Base-by-base conservation (phyloP, 2,113 vertebrate genomes). In the Onychorhynchus coronatus region DNA sequence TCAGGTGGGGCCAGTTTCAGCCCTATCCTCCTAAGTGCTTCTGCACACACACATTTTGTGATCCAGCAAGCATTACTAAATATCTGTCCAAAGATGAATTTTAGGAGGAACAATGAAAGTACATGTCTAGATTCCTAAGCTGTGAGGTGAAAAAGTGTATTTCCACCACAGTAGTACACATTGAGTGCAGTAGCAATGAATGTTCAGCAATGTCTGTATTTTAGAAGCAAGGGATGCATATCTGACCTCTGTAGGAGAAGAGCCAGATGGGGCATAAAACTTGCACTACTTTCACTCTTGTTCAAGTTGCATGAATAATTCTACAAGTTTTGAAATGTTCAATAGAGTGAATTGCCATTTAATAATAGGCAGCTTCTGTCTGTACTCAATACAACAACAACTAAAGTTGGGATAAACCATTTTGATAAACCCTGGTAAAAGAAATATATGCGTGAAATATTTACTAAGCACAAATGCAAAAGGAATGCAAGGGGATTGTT, bases 201-300 rank as follows among this genome's bases (percentile, higher is more conserved):
- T 0, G 2, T 46, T 61, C 11, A 2, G 19, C 8, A 73, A 2
- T 18, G 10, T 49, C 16, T 41, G 24, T 27, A 14, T 24, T 4
- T 41, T 19, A 78, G 68, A 61, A 49, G 41, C 14, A 53, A 72
- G 25, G 12, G 8, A 15, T 37, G 9, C 2, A 14, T 41, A 71
- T 37, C 37, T 62, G 52, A 78, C 11, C 20, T 78, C 39, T 39
- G 24, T 5, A 82, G 31, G 20, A 49, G 20, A 75, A 59, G 16
- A 71, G 12, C 18, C 50, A 85, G 10, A 33, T 37, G 23, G 7
- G 23, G 21, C 11, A 90, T 49, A 82, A 95, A 75, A 68, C 47
- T 81, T 71, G 11, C 6, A 37, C 30, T 61, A 30, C 14, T 37
- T 33, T 76, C 37, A 70, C 4, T 77, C 18, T 50, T 76, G 15